A percentile compares a stretch with the other conserved stretches of the same genome.
These are phyloP conservation scores for Acanthochromis polyacanthus DNA, from an alignment of 2,113 vertebrate species.

Conservation along the genomic window DNA sequence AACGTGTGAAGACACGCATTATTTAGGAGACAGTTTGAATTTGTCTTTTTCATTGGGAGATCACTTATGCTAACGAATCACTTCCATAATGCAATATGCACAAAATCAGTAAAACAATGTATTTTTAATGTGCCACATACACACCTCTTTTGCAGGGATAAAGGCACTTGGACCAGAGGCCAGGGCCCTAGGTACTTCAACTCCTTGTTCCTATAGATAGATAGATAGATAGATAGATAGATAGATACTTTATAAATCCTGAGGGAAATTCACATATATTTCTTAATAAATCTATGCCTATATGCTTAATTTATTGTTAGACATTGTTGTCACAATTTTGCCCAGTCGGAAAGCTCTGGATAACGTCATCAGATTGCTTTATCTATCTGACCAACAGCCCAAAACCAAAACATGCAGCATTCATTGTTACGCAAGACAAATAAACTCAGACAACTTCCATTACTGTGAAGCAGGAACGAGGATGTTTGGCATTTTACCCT, in stretches of 20 bases:
- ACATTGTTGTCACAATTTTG: not conserved
- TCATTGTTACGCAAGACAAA: not conserved
- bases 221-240: not conserved
- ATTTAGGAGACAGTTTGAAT: too few relatives aligned
- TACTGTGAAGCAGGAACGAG: not conserved
- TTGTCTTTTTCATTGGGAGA: not conserved
- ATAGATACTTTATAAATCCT: too few relatives aligned
- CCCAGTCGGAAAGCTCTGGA: too few relatives aligned
- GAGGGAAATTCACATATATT: too few relatives aligned
- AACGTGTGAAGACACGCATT: too few relatives aligned
- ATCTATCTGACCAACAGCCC: not conserved
- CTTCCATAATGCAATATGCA: not conserved
- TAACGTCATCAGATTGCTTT: not conserved
- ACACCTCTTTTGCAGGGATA: constrained; percentile 80
- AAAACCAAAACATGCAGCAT: not conserved
- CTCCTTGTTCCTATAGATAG: constrained; percentile 72
- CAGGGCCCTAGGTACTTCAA: constrained; percentile 76
- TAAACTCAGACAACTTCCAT: not conserved
- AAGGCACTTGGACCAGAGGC: constrained; percentile 81
- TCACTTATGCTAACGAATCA: not conserved
- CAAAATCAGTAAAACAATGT: not conserved
- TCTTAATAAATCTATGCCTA: not conserved
- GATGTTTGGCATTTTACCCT: not conserved
- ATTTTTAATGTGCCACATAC: constrained; percentile 8
- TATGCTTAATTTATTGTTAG: not conserved